Percentiles rank a stretch among this genome's conserved stretches.
Conservation (phyloP, 2,888 invertebrate genomes). For the Caenorhabditis panamensis region DNA sequence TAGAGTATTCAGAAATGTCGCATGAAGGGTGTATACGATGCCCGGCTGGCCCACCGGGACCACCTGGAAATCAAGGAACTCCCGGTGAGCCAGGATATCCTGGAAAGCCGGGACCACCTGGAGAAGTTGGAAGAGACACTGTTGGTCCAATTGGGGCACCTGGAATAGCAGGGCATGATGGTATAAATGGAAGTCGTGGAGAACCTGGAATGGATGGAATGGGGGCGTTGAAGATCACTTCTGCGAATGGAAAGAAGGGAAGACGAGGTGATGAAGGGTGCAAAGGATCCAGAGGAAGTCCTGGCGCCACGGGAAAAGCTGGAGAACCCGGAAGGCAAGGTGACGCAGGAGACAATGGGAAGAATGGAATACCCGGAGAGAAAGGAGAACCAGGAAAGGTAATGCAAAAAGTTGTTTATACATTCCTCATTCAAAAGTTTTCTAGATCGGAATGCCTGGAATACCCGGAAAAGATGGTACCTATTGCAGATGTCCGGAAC, state of each 20-base stretch:
- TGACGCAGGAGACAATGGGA: conserved; percentile 25
- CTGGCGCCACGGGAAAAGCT: conserved; percentile 25
- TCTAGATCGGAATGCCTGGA: conserved; percentile 18
- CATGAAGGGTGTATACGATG: conserved; percentile 47
- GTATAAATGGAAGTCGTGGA: conserved; percentile 27
- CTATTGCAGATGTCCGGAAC: conserved; percentile 34
- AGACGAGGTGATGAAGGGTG: conserved; percentile 33
- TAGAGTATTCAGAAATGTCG: conserved; percentile 11
- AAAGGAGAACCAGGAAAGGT: conserved; percentile 29
- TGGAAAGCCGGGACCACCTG: conserved; percentile 21
- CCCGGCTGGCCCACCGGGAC: conserved; percentile 32
- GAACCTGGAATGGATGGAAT: conserved; percentile 42
- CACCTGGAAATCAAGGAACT: conserved; percentile 20
- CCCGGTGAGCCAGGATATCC: conserved; percentile 24
- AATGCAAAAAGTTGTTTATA: no score
- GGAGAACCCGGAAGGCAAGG: conserved; percentile 30
- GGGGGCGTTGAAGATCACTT: conserved; percentile 14
- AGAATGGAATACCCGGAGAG: conserved; percentile 19
- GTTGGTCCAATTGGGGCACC: conserved; percentile 16
- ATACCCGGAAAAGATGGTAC: conserved; percentile 30
- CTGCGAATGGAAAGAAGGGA: conserved; percentile 6
- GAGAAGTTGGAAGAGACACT: not conserved
- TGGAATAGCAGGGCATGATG: conserved; percentile 27
- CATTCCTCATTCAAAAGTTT: not conserved
- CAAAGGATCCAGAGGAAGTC: conserved; percentile 29